Percentiles rank a stretch among this genome's conserved stretches.
These are phyloP conservation scores for Protonemura montana DNA, from an alignment of 2,888 invertebrate genomes.

Conservation along the genomic window DNA sequence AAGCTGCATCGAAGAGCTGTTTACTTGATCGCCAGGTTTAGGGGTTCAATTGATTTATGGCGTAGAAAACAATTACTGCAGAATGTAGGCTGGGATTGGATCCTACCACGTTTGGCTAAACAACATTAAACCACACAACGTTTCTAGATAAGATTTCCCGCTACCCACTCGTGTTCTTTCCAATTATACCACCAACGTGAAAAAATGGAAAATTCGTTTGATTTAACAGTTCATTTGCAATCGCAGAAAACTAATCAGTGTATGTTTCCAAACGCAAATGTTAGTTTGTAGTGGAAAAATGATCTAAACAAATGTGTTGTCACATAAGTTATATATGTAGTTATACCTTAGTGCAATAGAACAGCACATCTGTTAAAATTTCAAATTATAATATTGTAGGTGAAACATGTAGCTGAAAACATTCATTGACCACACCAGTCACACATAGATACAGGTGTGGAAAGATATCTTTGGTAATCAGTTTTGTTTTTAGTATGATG, in stretches of 20 bases:
- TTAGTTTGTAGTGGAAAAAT: not conserved
- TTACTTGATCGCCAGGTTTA: not conserved
- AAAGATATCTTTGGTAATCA: not conserved
- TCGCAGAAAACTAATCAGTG: not conserved
- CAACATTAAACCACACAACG: too few relatives aligned
- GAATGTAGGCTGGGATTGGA: slow-evolving; percentile 24
- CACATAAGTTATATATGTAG: not conserved
- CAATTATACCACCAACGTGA: not conserved
- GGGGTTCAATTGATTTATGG: slow-evolving; percentile 30
- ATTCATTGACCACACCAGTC: not conserved
- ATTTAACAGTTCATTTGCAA: not conserved
- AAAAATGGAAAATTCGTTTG: not conserved
- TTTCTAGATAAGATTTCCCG: not conserved
- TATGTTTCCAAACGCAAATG: not conserved
- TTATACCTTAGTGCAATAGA: not conserved
- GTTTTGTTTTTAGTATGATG: not conserved
- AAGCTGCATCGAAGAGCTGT: not conserved
- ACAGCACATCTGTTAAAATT: not conserved
- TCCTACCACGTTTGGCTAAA: not conserved
- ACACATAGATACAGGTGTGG: not conserved
- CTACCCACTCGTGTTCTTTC: not conserved
- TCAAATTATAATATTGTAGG: not conserved
- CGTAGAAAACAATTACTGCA: slow-evolving; percentile 37
- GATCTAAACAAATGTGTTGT: not conserved
- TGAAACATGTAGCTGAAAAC: not conserved